Conservation (phyloP, 2,888 invertebrate species). For the Campoplex capitator region DNA sequence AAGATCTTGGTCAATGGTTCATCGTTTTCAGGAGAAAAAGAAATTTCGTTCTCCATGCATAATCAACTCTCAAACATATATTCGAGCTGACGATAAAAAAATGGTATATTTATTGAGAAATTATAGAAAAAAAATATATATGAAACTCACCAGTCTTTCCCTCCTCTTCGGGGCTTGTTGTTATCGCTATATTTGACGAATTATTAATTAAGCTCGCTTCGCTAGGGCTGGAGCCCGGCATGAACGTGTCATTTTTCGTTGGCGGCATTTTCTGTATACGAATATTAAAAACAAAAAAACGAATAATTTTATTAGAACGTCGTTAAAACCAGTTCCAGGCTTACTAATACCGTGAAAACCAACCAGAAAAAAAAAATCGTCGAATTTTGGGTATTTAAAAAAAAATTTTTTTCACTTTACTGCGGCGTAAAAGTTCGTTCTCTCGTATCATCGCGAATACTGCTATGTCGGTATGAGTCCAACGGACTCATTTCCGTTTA, state of each 20-base stretch:
- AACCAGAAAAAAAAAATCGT: neutral
- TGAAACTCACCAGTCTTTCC: conserved; percentile 71
- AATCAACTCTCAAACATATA: neutral
- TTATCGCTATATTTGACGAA: conserved; percentile 70
- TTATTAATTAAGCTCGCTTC: conserved; percentile 59
- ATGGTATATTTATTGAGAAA: neutral
- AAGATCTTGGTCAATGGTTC: neutral
- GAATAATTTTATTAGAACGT: conserved; percentile 3
- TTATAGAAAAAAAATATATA: neutral
- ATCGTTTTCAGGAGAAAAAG: neutral
- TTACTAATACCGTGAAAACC: neutral
- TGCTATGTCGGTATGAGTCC: neutral
- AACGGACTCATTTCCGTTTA: conserved; percentile 44
- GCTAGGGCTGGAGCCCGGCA: conserved; percentile 48
- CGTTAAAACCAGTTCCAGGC: neutral
- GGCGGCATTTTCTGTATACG: conserved; percentile 80
- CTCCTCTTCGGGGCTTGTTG: conserved; percentile 71
- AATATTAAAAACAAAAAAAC: conserved; percentile 51
- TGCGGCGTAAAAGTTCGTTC: conserved; percentile 10
- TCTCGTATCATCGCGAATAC: neutral
- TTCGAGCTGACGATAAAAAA: neutral
- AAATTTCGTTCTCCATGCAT: neutral
- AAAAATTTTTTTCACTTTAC: neutral
- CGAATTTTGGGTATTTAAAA: neutral
- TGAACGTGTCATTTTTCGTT: conserved; percentile 73